phyloP scores from a whole-genome alignment of 2,888 invertebrate genomes.

The Callinectes sapidus region DNA sequence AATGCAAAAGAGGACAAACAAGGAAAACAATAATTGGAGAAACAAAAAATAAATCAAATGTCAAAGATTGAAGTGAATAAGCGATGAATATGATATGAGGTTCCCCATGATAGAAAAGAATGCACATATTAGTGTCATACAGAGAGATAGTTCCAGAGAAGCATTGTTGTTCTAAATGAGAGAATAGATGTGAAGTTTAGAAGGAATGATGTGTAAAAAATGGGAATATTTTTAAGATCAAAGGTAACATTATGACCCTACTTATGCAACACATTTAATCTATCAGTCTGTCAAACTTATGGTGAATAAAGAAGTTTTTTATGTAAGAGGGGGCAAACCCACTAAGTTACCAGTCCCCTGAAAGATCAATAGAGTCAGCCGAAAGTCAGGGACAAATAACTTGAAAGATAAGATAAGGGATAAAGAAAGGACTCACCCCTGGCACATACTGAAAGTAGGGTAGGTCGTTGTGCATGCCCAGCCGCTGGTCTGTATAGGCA shows the following conservation, averaged over 20 bases:
- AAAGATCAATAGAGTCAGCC: no score
- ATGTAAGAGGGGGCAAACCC: no score
- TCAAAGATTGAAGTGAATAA: neutral
- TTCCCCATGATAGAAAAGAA: neutral
- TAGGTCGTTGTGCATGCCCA: slow-evolving; percentile 86
- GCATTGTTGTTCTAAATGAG: no score
- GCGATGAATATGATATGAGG: neutral
- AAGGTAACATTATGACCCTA: no score
- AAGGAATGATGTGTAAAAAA: neutral
- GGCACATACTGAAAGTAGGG: slow-evolving; percentile 87
- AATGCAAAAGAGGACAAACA: neutral
- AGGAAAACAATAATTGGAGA: neutral
- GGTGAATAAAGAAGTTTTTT: neutral
- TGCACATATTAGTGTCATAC: neutral
- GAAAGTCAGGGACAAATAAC: no score
- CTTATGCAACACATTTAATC: no score
- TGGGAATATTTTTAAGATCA: no score
- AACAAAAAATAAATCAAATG: neutral
- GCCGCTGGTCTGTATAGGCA: slow-evolving; percentile 82
- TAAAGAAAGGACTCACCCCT: slow-evolving; percentile 77
- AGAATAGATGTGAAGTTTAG: no score
- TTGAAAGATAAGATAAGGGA: neutral
- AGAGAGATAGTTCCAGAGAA: no score
- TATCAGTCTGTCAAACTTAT: no score
- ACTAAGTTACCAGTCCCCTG: no score